Percentiles rank a stretch among this genome's conserved stretches.
Evolutionary conservation across 2,113 vertebrate genomes (phyloP).

Genomic region (Gymnarchus niloticus): DNA sequence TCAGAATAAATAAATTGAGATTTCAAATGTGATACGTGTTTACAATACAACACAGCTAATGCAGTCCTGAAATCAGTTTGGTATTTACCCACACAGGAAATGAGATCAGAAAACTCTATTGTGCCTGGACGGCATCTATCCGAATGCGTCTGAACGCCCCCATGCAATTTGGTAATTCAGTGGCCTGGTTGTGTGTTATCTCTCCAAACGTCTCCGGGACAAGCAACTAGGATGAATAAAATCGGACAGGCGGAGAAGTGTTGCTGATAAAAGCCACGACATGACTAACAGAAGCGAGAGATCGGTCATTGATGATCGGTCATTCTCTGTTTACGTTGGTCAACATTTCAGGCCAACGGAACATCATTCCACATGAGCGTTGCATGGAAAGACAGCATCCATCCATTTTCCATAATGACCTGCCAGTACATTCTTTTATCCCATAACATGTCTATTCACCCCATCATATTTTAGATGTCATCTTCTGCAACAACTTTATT

Average conservation of each 20-base stretch:
- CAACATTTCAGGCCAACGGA: not conserved
- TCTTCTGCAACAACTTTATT: not conserved
- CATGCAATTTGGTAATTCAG: not conserved
- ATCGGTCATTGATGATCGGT: not conserved
- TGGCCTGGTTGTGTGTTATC: not conserved
- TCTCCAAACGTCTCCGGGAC: not conserved
- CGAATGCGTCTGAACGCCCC: not conserved
- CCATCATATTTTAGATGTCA: not conserved
- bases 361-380: not conserved
- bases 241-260: not conserved
- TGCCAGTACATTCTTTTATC: not conserved
- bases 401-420: not conserved
- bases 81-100: not conserved
- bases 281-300: not conserved
- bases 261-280: not conserved
- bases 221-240: not conserved
- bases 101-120: not conserved
- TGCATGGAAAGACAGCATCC: not conserved
- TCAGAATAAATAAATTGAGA: conserved; percentile 19
- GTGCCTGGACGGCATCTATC: not conserved
- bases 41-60: not conserved
- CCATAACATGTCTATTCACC: not conserved
- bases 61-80: not conserved
- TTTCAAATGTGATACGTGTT: not conserved
- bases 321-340: not conserved